Conservation (phyloP, 1,140 invertebrate species). For the Latrodectus geometricus region DNA sequence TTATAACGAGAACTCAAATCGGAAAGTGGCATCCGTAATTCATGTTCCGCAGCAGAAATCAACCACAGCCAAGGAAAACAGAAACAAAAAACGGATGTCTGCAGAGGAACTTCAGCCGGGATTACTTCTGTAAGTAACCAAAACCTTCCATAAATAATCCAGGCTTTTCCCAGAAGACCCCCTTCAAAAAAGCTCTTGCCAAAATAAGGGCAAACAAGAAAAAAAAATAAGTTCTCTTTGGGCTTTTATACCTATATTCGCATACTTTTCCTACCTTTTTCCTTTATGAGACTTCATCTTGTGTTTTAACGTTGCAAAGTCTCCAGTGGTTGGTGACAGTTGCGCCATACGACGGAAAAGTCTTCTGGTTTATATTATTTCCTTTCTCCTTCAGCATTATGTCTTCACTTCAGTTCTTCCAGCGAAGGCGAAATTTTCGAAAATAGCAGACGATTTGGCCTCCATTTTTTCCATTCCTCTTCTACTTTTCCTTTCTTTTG, state of each 20-base stretch:
- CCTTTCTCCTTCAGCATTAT: not conserved
- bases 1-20: too few relatives aligned
- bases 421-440: not conserved
- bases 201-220: constrained; percentile 25
- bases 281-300: not conserved
- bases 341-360: not conserved
- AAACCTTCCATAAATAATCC: constrained; percentile 49
- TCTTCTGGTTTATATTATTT: constrained; percentile 43
- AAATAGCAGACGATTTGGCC: not conserved
- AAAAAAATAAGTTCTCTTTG: not conserved
- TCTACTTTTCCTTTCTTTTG: too few relatives aligned
- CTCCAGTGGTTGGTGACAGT: constrained; percentile 10
- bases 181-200: constrained; percentile 10
- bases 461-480: not conserved
- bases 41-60: constrained; percentile 15
- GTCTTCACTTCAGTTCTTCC: not conserved
- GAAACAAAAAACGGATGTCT: not conserved
- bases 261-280: not conserved
- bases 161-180: constrained; percentile 37
- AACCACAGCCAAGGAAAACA: not conserved
- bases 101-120: constrained; percentile 3
- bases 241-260: not conserved
- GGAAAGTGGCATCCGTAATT: constrained; percentile 37
- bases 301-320: constrained; percentile 19
- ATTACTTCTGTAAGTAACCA: constrained; percentile 47